phyloP scores from a whole-genome alignment of 2,888 invertebrate species.

The Eilema caniola region DNA sequence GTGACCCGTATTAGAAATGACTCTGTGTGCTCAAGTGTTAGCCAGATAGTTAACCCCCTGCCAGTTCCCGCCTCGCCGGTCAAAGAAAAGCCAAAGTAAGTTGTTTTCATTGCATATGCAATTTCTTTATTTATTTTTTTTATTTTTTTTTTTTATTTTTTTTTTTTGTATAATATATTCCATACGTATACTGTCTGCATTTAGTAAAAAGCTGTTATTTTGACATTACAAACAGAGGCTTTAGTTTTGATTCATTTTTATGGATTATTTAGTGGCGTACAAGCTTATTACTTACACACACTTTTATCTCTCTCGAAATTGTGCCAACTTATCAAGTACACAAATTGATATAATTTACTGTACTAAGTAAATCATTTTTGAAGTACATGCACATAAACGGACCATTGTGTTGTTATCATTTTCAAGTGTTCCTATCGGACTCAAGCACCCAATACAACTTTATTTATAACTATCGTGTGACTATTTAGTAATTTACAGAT shows the following conservation, averaged over 20 bases:
- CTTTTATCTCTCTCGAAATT: background rate
- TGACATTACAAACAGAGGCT: no score
- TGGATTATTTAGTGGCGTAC: no score
- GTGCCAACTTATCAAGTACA: background rate
- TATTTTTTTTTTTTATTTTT: no score
- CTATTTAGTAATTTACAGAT: no score
- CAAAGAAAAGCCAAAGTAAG: conserved; percentile 73
- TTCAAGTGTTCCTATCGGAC: background rate
- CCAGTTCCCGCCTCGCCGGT: conserved; percentile 65
- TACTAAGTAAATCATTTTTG: background rate
- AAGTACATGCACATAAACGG: background rate
- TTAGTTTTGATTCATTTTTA: no score
- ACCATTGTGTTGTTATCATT: background rate
- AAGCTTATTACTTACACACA: background rate
- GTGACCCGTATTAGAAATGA: conserved; percentile 79
- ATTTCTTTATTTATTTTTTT: no score
- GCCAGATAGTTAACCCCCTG: conserved; percentile 61
- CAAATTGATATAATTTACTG: no score
- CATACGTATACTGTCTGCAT: no score
- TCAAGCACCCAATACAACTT: background rate
- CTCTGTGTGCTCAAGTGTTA: conserved; percentile 79
- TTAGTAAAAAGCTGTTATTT: no score
- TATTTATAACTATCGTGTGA: background rate
- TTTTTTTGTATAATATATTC: no score
- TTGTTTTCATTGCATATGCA: no score